phyloP scores from a whole-genome alignment of 92 coral and sea anemone species.

The Diadumene lineata region DNA sequence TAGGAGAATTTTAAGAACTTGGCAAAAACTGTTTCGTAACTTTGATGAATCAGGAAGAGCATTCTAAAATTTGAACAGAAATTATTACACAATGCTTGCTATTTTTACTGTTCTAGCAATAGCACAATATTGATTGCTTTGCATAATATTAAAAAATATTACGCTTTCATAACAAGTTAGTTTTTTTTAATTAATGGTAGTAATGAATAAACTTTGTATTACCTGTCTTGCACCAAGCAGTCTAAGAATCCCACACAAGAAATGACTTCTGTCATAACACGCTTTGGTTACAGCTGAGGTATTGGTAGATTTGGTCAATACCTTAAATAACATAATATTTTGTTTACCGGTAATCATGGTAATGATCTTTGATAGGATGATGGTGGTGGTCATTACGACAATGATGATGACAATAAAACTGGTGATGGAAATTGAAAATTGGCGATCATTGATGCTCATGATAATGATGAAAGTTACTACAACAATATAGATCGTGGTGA shows the following conservation, averaged over 20 bases:
- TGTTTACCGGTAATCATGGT: background rate
- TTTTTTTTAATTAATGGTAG: too few species aligned
- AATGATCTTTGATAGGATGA: background rate
- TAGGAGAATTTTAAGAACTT: slow-evolving; percentile 54
- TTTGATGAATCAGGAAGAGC: slow-evolving; percentile 47
- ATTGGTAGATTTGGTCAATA: slow-evolving; percentile 44
- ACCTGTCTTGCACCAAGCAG: slow-evolving; percentile 92
- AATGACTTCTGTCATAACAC: slow-evolving; percentile 54
- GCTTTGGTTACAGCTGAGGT: slow-evolving; percentile 43
- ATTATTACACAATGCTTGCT: too few species aligned
- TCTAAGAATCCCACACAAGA: slow-evolving; percentile 74
- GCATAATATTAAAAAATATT: too few species aligned
- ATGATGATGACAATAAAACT: background rate
- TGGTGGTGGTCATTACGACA: background rate
- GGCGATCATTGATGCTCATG: too few species aligned
- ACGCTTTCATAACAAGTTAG: too few species aligned
- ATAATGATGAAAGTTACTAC: too few species aligned
- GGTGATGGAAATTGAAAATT: background rate
- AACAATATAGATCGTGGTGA: too few species aligned
- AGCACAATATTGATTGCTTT: background rate
- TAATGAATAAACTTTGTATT: too few species aligned
- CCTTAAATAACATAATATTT: slow-evolving; percentile 28
- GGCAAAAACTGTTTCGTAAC: slow-evolving; percentile 31
- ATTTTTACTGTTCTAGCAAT: too few species aligned
- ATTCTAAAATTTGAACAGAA: slow-evolving; percentile 27